A percentile compares a stretch with the other conserved stretches of the same genome.
Conservation (phyloP, 2,113 vertebrate species). For the Rhombomys opimus region DNA sequence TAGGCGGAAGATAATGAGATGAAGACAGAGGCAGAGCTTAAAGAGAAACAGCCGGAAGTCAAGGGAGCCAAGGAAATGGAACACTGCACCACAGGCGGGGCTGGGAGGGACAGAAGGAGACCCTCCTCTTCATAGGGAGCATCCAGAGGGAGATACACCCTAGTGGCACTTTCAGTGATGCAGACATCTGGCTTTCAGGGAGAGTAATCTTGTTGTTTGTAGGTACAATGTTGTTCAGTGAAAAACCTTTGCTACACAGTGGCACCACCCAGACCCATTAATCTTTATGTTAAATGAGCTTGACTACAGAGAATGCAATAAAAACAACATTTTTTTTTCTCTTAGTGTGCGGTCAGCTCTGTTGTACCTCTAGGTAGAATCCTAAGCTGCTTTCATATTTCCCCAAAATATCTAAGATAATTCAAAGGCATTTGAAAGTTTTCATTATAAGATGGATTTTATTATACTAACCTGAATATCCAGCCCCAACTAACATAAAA, state of each 20-base stretch:
- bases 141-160: not conserved
- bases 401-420: not conserved
- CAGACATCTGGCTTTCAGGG: not conserved
- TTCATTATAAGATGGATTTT: constrained; percentile 21
- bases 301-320: not conserved
- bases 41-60: not conserved
- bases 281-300: not conserved
- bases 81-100: not conserved
- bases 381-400: not conserved
- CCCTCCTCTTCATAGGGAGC: not conserved
- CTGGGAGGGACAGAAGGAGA: not conserved
- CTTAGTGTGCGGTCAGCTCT: not conserved
- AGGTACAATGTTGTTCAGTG: not conserved
- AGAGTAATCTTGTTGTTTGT: not conserved
- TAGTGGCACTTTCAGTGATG: not conserved
- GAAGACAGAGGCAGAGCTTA: not conserved
- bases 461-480: not conserved
- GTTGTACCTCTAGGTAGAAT: not conserved
- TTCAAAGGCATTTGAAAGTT: constrained; percentile 27
- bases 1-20: not conserved
- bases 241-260: not conserved
- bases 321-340: not conserved
- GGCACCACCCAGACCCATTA: not conserved
- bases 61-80: not conserved
- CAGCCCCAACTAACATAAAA: not conserved